phyloP scores from a whole-genome alignment of 2,888 invertebrate genomes.

The Sarcophaga caerulescens region DNA sequence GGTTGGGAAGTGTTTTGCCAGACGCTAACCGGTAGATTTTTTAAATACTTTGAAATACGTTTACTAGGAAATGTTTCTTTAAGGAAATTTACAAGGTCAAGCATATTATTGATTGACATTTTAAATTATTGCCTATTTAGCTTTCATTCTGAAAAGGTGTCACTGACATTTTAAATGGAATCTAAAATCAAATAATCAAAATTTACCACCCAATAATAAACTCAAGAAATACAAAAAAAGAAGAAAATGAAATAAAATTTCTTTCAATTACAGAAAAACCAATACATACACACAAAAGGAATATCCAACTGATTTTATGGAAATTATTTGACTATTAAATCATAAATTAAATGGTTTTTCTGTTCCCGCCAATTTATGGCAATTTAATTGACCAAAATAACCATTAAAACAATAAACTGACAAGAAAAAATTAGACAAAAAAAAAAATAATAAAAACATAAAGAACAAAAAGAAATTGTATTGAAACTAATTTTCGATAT shows the following conservation, averaged over 20 bases:
- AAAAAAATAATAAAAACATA: constrained; percentile 1
- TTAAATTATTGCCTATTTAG: neutral
- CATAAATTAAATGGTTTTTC: constrained; percentile 24
- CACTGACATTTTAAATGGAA: constrained; percentile 8
- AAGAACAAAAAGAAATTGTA: no score
- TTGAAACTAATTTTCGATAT: neutral
- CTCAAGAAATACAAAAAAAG: neutral
- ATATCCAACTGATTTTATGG: constrained; percentile 2
- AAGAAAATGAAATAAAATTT: constrained; percentile 1
- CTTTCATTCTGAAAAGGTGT: neutral
- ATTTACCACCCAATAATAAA: neutral
- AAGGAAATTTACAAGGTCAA: no score
- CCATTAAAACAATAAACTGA: neutral
- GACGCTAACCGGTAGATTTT: no score
- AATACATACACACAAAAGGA: neutral
- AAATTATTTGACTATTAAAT: constrained; percentile 22
- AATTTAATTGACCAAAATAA: constrained; percentile 48
- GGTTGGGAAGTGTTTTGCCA: no score
- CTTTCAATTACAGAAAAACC: constrained; percentile 3
- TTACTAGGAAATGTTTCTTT: no score
- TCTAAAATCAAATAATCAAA: neutral
- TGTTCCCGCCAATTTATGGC: constrained; percentile 55
- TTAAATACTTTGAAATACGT: no score
- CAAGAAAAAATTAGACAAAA: neutral
- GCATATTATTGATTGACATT: no score